Evolutionary conservation across 1,140 invertebrate species (phyloP).

Genomic region (Trichomalopsis sarcophagae): DNA sequence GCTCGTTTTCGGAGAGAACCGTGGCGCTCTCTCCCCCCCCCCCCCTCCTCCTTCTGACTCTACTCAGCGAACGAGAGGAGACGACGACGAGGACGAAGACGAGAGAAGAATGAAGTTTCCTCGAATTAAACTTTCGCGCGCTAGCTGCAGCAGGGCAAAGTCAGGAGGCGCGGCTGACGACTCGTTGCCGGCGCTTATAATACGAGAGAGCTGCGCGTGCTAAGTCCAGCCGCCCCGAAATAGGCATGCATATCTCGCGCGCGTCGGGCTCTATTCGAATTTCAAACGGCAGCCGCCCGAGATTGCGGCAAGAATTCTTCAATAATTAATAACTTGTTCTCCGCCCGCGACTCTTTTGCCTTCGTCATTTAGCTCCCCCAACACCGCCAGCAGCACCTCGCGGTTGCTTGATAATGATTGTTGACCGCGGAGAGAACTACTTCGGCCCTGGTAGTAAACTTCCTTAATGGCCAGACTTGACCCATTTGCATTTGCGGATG

Average conservation of each 20-base stretch:
- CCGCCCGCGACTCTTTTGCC: neutral
- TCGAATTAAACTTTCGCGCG: slow-evolving; percentile 49
- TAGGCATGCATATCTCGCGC: slow-evolving; percentile 30
- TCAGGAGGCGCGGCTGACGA: slow-evolving; percentile 20
- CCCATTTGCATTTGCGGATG: slow-evolving; percentile 12
- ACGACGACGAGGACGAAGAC: neutral
- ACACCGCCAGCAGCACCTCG: neutral
- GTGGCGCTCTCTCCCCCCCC: neutral
- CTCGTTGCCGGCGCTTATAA: slow-evolving; percentile 2
- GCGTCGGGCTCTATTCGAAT: slow-evolving; percentile 29
- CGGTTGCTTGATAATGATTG: slow-evolving; percentile 20
- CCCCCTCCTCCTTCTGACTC: no score
- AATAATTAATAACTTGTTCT: slow-evolving; percentile 42
- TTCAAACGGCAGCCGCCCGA: slow-evolving; percentile 11
- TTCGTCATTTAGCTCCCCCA: neutral
- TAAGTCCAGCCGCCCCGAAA: slow-evolving; percentile 16
- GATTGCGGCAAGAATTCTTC: neutral
- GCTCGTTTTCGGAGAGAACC: slow-evolving; percentile 35
- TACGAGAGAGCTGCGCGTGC: neutral
- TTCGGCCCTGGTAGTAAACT: slow-evolving; percentile 37
- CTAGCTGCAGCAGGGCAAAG: slow-evolving; percentile 6
- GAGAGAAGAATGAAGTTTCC: slow-evolving; percentile 51
- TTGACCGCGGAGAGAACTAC: slow-evolving; percentile 20
- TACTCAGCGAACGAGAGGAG: slow-evolving; percentile 12
- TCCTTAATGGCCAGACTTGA: slow-evolving; percentile 39